Conservation (phyloP, 2,888 invertebrate species). For the Megaustenia siamemsis region DNA sequence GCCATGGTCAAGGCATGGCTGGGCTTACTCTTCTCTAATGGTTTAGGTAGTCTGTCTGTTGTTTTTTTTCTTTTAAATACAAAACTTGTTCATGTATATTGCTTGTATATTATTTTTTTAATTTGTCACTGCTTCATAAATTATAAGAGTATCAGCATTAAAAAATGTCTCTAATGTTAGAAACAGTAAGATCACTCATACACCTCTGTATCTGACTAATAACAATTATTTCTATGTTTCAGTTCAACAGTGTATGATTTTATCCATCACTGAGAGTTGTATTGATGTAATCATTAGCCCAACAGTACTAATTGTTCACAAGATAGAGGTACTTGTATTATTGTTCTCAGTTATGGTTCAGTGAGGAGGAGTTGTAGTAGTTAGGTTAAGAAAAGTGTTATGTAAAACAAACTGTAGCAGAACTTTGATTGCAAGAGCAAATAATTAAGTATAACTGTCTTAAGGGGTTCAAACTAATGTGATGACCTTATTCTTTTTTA, state of each 20-base stretch:
- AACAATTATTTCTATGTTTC: constrained; percentile 14
- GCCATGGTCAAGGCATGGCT: too few relatives aligned
- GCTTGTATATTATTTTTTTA: neutral
- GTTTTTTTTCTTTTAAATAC: neutral
- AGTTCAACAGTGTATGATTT: constrained; percentile 50
- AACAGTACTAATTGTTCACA: constrained; percentile 48
- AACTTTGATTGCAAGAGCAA: too few relatives aligned
- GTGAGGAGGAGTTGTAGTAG: too few relatives aligned
- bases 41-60: too few relatives aligned
- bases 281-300: constrained; percentile 52
- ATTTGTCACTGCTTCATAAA: neutral
- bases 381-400: too few relatives aligned
- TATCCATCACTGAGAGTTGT: constrained; percentile 39
- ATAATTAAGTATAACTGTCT: too few relatives aligned
- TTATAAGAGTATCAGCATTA: neutral
- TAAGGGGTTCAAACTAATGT: too few relatives aligned
- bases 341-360: too few relatives aligned
- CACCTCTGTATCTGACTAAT: neutral
- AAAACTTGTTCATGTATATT: neutral
- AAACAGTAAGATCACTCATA: neutral
- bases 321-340: constrained; percentile 55
- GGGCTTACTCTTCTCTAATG: too few relatives aligned
- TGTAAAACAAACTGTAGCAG: too few relatives aligned
- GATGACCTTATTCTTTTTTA: too few relatives aligned
- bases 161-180: neutral